Evolutionary conservation across 1,140 invertebrate genomes (phyloP).

Genomic region (Mylabris phalerata): DNA sequence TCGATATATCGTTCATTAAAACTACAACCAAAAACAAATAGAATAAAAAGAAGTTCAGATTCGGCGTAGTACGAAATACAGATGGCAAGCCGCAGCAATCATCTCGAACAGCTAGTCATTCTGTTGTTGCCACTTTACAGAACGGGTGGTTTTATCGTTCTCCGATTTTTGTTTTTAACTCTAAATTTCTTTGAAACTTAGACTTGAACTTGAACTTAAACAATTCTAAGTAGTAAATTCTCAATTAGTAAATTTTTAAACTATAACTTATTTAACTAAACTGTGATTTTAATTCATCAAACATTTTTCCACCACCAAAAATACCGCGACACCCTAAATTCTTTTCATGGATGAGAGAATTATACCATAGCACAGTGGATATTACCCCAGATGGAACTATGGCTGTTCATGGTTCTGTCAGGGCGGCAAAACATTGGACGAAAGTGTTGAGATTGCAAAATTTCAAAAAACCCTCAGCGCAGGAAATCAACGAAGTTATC

Average conservation of each 20-base stretch:
- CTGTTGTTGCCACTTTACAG: not conserved
- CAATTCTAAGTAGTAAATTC: too few relatives aligned
- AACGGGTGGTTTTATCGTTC: too few relatives aligned
- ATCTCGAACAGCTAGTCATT: slow-evolving; percentile 3
- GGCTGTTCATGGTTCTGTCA: slow-evolving; percentile 41
- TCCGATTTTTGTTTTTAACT: too few relatives aligned
- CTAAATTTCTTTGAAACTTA: too few relatives aligned
- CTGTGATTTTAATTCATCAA: not conserved
- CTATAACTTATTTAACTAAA: not conserved
- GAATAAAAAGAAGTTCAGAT: not conserved
- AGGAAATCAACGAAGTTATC: slow-evolving; percentile 46
- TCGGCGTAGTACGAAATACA: slow-evolving; percentile 8
- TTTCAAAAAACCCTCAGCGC: slow-evolving; percentile 41
- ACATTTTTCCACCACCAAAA: not conserved
- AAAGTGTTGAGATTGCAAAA: slow-evolving; percentile 47
- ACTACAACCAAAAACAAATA: too few relatives aligned
- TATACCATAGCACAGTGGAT: slow-evolving; percentile 7
- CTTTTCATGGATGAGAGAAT: not conserved
- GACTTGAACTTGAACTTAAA: too few relatives aligned
- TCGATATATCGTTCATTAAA: too few relatives aligned
- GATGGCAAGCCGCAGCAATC: slow-evolving; percentile 6
- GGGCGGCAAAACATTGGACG: slow-evolving; percentile 50
- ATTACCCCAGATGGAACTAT: slow-evolving; percentile 20
- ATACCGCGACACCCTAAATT: not conserved
- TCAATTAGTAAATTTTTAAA: not conserved